Percentiles rank a stretch among this genome's conserved stretches.
Evolutionary conservation across 2,797 vertebrate species (phyloP).

Genomic region (Merluccius polli): DNA sequence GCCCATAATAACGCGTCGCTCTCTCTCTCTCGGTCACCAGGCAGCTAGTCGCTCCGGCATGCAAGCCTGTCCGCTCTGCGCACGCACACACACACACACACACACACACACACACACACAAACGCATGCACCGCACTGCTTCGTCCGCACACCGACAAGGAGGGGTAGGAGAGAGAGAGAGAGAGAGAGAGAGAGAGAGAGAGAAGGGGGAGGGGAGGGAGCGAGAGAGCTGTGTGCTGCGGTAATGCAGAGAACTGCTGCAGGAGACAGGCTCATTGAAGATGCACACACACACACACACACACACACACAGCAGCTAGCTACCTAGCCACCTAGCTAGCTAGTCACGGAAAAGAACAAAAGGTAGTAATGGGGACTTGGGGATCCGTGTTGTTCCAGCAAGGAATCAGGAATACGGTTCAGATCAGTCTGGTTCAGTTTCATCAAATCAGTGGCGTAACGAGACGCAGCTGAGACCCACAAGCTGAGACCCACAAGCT

Average conservation of each 20-base stretch:
- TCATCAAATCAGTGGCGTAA: constrained; percentile 43
- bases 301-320: not conserved
- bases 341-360: not conserved
- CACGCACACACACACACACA: constrained; percentile 50
- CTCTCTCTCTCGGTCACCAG: constrained; percentile 74
- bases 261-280: constrained; percentile 54
- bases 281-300: constrained; percentile 22
- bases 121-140: constrained; percentile 33
- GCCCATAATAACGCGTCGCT: constrained; percentile 30
- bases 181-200: constrained; percentile 19
- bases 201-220: constrained; percentile 47
- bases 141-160: constrained; percentile 73
- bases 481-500: constrained; percentile 1
- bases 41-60: constrained; percentile 71
- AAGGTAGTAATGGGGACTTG: not conserved
- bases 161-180: constrained; percentile 64
- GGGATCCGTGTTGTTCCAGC: not conserved
- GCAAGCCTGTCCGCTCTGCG: constrained; percentile 72
- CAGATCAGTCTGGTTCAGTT: constrained; percentile 11
- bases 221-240: constrained; percentile 47
- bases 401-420: not conserved
- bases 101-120: constrained; percentile 51
- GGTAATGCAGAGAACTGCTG: constrained; percentile 71
- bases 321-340: not conserved
- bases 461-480: constrained; percentile 44